Conservation (phyloP, 2,113 vertebrate genomes). For the Campylomormyrus numenius region DNA sequence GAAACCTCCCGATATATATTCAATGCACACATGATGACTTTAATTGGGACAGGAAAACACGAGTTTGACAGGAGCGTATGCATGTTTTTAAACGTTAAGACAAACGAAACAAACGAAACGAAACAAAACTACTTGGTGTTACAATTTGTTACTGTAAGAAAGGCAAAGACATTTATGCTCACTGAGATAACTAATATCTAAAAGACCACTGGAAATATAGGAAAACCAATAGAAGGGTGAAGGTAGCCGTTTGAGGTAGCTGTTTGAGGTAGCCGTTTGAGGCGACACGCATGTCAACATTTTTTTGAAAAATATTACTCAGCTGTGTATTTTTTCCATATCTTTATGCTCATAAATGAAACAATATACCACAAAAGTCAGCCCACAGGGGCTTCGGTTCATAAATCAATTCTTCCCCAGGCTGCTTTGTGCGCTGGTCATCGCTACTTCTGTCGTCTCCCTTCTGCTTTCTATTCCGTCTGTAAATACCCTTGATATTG, state of each 20-base stretch:
- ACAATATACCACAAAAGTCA: neutral
- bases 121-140: neutral
- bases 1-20: neutral
- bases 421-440: conserved; percentile 11
- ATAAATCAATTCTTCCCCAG: conserved; percentile 2
- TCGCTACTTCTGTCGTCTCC: neutral
- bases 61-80: neutral
- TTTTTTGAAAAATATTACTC: neutral
- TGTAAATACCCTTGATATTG: conserved; percentile 22
- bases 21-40: neutral
- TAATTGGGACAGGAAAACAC: neutral
- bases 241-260: neutral
- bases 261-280: neutral
- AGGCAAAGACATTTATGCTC: neutral
- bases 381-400: neutral
- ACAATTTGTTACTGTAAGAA: neutral
- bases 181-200: neutral
- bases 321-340: neutral
- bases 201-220: neutral
- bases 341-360: neutral
- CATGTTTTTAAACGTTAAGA: neutral
- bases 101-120: neutral
- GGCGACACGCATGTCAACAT: neutral
- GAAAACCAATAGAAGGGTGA: neutral
- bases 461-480: conserved; percentile 2